Base-by-base conservation (phyloP, 1,140 invertebrate species). In the Orius insidiosus region DNA sequence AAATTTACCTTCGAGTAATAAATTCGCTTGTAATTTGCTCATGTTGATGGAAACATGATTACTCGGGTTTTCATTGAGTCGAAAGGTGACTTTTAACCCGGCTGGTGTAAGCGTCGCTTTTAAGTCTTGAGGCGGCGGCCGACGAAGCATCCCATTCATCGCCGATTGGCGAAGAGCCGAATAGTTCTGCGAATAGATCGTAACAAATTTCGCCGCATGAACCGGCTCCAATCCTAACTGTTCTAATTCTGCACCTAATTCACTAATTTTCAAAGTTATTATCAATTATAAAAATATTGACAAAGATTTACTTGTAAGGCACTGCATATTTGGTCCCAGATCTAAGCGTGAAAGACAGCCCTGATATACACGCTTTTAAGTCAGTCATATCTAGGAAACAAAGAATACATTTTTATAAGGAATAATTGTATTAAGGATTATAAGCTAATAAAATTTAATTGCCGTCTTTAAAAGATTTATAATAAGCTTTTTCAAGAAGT, bases 161-260 rank as follows among this genome's bases (percentile, higher is more conserved):
- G 38, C 38, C 3, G 38, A 40, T 4, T 40, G n/a, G 4, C 38
- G n/a, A 2, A 40, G 38, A 2, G 38, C 11, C 3, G 13, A 13
- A 18, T 15, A 40, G 15, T 40, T 11, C 11, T 13, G 13, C 16
- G 38, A 13, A 13, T 40, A 40, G 16, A 40, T 18, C 15, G 16
- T 34, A 13, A 35, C 31, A 2, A 48, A 11, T 16, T 9, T 38
- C 10, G 34, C 14, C 10, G 38, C 14, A 10, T 40, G 39, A 11
- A n/a, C 5, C 14, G 36, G 16, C n/a, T 48, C 46, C 10, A 48
- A 24, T 10, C 46, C 46, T n/a, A 48, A 39, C 31, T 48, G 46
- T 24, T 48, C 46, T 10, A 48, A 39, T 33, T 48, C 46, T 5
- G 15, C 19, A 2, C 38, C 40, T 9, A 48, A 24, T n/a, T 48